phyloP scores from a whole-genome alignment of 2,888 invertebrate genomes.

The Hymenopus coronatus region DNA sequence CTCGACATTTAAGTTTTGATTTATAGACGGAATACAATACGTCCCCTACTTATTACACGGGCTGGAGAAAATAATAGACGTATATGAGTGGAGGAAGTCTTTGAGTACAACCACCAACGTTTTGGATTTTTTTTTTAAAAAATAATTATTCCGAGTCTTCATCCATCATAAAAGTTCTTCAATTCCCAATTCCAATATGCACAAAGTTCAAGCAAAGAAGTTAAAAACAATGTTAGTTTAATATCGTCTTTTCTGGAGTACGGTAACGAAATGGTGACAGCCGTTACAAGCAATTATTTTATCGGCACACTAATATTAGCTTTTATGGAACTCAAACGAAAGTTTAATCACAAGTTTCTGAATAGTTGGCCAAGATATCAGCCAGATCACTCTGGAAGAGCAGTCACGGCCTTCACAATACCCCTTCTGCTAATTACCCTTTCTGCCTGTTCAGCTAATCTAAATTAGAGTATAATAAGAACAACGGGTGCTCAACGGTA shows the following conservation, averaged over 20 bases:
- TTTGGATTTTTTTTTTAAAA: no score
- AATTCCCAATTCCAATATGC: neutral
- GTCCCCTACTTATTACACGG: no score
- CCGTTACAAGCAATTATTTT: neutral
- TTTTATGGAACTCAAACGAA: neutral
- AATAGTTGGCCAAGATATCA: neutral
- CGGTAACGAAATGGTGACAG: neutral
- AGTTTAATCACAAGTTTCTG: neutral
- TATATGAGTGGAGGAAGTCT: no score
- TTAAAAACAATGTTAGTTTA: neutral
- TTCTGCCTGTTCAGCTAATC: neutral
- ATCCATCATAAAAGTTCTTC: neutral
- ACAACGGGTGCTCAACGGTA: neutral
- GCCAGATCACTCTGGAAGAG: neutral
- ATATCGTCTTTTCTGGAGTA: no score
- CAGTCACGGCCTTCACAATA: neutral
- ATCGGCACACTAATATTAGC: neutral
- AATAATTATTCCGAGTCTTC: no score
- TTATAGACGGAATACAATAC: no score
- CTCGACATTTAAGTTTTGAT: no score
- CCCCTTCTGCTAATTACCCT: neutral
- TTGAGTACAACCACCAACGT: no score
- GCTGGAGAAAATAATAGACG: no score
- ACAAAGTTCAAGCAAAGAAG: neutral
- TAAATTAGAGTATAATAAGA: neutral